Conservation (phyloP, 2,113 vertebrate species). For the Centropus bengalensis region DNA sequence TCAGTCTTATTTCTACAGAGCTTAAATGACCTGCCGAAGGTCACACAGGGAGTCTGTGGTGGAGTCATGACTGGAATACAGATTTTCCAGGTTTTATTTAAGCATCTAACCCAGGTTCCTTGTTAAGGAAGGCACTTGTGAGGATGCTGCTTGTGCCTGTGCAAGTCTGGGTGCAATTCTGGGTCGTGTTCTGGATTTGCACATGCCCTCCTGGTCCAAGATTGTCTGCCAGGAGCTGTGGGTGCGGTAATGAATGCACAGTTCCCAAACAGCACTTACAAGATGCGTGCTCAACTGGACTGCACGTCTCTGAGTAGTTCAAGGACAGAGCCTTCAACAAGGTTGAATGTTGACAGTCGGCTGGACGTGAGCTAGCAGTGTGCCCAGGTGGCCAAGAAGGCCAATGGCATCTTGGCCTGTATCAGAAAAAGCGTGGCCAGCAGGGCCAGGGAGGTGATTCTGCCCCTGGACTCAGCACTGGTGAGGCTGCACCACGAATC, state of each 20-base stretch:
- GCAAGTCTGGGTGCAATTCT: neutral
- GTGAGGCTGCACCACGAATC: too few species aligned
- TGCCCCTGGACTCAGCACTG: too few species aligned
- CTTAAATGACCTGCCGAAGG: slow-evolving; percentile 40
- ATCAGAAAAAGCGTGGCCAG: too few species aligned
- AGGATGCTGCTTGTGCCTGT: neutral
- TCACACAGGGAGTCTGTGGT: neutral
- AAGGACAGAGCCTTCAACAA: neutral
- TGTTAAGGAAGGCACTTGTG: neutral
- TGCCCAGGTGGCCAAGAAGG: too few species aligned
- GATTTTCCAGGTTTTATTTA: neutral
- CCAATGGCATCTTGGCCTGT: too few species aligned
- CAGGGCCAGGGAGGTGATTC: too few species aligned
- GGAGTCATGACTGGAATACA: neutral
- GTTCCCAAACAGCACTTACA: neutral
- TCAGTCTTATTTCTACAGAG: slow-evolving; percentile 31
- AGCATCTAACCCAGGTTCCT: neutral
- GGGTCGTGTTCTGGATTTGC: neutral
- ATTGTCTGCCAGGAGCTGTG: neutral
- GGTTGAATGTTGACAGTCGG: too few species aligned
- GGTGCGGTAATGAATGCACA: neutral
- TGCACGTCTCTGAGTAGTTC: neutral
- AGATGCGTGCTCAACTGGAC: neutral
- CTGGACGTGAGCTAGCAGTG: too few species aligned
- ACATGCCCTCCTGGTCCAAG: neutral